Evolutionary conservation across 2,888 invertebrate species (phyloP).

Genomic region (Leucophora obtusa): DNA sequence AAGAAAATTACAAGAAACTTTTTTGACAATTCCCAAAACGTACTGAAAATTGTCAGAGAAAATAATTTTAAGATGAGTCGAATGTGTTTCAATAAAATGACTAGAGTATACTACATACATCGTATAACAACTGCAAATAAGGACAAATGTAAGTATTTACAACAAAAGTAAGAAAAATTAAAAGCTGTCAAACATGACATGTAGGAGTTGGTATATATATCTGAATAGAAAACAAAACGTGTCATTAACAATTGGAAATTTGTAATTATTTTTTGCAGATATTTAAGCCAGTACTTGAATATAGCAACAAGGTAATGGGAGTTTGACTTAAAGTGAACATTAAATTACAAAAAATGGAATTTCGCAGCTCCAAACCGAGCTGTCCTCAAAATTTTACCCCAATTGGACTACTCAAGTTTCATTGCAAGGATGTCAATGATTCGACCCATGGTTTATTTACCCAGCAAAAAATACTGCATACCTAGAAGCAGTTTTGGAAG

Average conservation of each 20-base stretch:
- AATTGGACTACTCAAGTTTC: no score
- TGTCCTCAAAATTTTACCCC: no score
- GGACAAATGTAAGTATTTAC: slow-evolving; percentile 10
- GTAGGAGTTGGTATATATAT: neutral
- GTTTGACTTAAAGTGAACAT: no score
- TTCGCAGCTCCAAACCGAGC: no score
- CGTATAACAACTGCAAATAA: neutral
- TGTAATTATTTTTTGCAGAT: slow-evolving; percentile 71
- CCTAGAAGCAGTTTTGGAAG: no score
- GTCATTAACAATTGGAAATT: slow-evolving; percentile 75
- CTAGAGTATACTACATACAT: no score
- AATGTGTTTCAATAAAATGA: no score
- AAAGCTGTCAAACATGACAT: slow-evolving; percentile 39
- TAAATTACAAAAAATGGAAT: no score
- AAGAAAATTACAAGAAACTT: slow-evolving; percentile 9
- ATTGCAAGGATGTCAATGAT: no score
- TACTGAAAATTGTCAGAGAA: slow-evolving; percentile 70
- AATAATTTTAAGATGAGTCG: slow-evolving; percentile 58
- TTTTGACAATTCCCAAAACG: slow-evolving; percentile 68
- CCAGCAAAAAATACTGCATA: no score
- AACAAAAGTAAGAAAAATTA: slow-evolving; percentile 19
- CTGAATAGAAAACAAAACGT: slow-evolving; percentile 44
- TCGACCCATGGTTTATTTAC: no score
- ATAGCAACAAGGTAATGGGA: no score
- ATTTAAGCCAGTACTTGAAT: slow-evolving; percentile 21